Percentiles rank a stretch among this genome's conserved stretches.
Conservation (phyloP, 2,888 invertebrate species). For the Lasioglossum calceatum region DNA sequence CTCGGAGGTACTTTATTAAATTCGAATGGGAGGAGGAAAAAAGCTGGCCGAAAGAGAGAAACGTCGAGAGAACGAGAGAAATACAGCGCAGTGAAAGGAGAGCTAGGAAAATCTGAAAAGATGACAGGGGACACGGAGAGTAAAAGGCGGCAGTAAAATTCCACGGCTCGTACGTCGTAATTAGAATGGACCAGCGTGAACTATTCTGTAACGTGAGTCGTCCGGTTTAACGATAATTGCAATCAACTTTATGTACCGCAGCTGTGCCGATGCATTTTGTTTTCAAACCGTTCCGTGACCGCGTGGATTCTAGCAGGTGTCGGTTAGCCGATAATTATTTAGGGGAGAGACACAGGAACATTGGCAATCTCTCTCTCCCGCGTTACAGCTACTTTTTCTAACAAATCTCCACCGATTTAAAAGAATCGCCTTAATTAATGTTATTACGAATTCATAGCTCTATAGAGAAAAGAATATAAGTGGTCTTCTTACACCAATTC, state of each 20-base stretch:
- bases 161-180: slow-evolving; percentile 48
- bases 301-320: slow-evolving; percentile 37
- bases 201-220: slow-evolving; percentile 32
- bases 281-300: slow-evolving; percentile 33
- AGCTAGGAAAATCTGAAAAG: not conserved
- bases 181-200: slow-evolving; percentile 44
- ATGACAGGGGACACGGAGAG: not conserved
- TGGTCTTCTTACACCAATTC: no score
- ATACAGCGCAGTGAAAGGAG: not conserved
- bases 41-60: not conserved
- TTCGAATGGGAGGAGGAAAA: not conserved
- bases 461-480: no score
- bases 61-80: not conserved
- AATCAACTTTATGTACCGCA: slow-evolving; percentile 47
- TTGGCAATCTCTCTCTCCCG: not conserved
- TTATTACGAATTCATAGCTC: no score
- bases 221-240: slow-evolving; percentile 59
- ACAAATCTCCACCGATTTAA: no score
- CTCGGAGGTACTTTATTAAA: slow-evolving; percentile 69
- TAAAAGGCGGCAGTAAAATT: slow-evolving; percentile 30
- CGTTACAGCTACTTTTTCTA: not conserved
- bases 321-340: slow-evolving; percentile 48
- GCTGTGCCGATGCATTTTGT: not conserved
- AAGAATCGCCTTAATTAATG: no score
- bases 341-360: not conserved